Conservation (phyloP, 2,113 vertebrate species). For the Lasiurus cinereus region DNA sequence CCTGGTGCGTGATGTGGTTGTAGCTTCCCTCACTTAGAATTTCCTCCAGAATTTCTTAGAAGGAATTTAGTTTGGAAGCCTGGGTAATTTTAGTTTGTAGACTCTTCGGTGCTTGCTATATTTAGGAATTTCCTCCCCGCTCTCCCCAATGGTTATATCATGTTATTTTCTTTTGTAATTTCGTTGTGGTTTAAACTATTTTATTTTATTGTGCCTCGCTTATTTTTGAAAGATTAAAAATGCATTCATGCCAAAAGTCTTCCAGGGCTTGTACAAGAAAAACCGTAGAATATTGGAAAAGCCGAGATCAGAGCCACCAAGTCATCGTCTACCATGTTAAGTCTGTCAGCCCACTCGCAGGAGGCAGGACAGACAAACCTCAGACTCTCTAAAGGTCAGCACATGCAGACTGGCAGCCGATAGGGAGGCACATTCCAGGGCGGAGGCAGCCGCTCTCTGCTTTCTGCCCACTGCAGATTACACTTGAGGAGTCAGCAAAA, state of each 20-base stretch:
- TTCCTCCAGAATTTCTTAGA: conserved; percentile 34
- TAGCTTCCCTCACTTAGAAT: neutral
- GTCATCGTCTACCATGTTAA: conserved; percentile 8
- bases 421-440: conserved; percentile 69
- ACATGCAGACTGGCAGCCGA: conserved; percentile 33
- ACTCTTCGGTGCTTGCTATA: neutral
- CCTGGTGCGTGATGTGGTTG: neutral
- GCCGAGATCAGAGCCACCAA: neutral
- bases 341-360: conserved; percentile 51
- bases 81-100: conserved; percentile 11
- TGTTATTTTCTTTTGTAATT: conserved; percentile 51
- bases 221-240: conserved; percentile 70
- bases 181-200: neutral
- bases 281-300: conserved; percentile 52
- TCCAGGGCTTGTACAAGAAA: conserved; percentile 45
- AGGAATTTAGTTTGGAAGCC: conserved; percentile 9
- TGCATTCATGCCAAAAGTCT: conserved; percentile 54
- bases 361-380: conserved; percentile 57
- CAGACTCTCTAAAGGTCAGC: conserved; percentile 76
- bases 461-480: conserved; percentile 69
- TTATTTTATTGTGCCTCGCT: conserved; percentile 29
- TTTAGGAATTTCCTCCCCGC: neutral
- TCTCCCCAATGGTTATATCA: neutral
- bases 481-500: conserved; percentile 75
- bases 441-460: conserved; percentile 56